A percentile compares a stretch with the other conserved stretches of the same genome.
These are phyloP conservation scores for Limnephilus marmoratus DNA, from an alignment of 2,888 invertebrate species.

Conservation along the genomic window DNA sequence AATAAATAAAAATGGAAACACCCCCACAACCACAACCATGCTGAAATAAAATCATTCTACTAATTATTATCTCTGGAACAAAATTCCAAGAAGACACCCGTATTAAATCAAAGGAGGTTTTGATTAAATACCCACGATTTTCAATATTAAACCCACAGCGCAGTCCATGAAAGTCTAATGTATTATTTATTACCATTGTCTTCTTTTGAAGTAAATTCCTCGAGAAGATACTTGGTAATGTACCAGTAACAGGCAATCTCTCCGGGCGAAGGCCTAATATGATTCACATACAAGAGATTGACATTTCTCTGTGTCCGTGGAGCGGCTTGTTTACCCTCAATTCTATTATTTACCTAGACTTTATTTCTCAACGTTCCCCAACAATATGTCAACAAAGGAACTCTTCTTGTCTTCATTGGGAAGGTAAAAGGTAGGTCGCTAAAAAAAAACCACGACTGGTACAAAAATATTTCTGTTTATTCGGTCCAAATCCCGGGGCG, in stretches of 20 bases:
- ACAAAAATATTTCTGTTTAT: constrained; percentile 63
- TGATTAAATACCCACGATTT: not conserved
- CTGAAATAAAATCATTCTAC: not conserved
- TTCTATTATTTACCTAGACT: constrained; percentile 64
- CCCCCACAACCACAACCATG: too few relatives aligned
- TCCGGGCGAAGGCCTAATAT: constrained; percentile 26
- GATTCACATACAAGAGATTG: constrained; percentile 52
- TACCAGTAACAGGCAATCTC: constrained; percentile 16
- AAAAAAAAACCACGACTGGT: constrained; percentile 23
- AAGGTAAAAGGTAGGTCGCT: constrained; percentile 58
- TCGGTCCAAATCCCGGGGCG: constrained; percentile 42
- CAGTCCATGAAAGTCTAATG: not conserved
- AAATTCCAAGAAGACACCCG: not conserved
- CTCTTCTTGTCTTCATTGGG: constrained; percentile 61
- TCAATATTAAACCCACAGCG: not conserved
- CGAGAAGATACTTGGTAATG: not conserved
- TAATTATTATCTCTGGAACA: not conserved
- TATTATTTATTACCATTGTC: not conserved
- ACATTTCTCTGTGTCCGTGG: constrained; percentile 44
- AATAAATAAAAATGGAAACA: too few relatives aligned
- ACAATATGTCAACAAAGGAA: constrained; percentile 63
- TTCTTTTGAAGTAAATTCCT: not conserved
- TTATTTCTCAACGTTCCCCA: constrained; percentile 62
- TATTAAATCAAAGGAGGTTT: not conserved
- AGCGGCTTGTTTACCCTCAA: constrained; percentile 56